These are phyloP conservation scores for Idris sp. DNA, from an alignment of 1,140 invertebrate genomes.

Conservation along the genomic window DNA sequence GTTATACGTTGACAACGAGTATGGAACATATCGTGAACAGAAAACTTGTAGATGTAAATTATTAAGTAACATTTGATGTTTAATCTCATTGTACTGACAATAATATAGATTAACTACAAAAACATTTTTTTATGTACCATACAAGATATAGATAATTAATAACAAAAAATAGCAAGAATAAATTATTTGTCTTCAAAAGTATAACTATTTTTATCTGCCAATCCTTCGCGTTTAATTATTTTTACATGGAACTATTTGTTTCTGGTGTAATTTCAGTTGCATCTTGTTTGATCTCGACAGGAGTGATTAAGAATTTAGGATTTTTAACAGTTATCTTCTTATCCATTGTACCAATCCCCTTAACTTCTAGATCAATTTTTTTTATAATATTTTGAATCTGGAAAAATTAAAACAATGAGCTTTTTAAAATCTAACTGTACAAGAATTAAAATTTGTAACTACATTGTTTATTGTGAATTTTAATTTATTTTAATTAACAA, in stretches of 20 bases:
- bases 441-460: too few species aligned
- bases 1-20: slow-evolving; percentile 10
- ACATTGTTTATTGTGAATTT: too few species aligned
- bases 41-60: slow-evolving; percentile 41
- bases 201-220: too few species aligned
- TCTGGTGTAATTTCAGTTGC: too few species aligned
- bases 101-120: slow-evolving; percentile 31
- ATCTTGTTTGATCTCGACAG: neutral
- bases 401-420: slow-evolving; percentile 19
- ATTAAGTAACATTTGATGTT: slow-evolving; percentile 36
- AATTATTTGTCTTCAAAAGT: slow-evolving; percentile 42
- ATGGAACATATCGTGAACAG: slow-evolving; percentile 46
- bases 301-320: slow-evolving; percentile 1
- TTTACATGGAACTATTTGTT: too few species aligned
- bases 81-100: slow-evolving; percentile 56
- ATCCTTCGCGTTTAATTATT: too few species aligned
- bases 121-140: slow-evolving; percentile 49
- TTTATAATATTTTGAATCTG: slow-evolving; percentile 14
- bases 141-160: slow-evolving; percentile 23
- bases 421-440: too few species aligned
- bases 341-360: slow-evolving; percentile 5
- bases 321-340: neutral
- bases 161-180: slow-evolving; percentile 33
- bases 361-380: slow-evolving; percentile 21
- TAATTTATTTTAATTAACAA: too few species aligned